A percentile compares a stretch with the other conserved stretches of the same genome.
phyloP scores from a whole-genome alignment of 2,888 invertebrate genomes.

The Conus canariensis region DNA sequence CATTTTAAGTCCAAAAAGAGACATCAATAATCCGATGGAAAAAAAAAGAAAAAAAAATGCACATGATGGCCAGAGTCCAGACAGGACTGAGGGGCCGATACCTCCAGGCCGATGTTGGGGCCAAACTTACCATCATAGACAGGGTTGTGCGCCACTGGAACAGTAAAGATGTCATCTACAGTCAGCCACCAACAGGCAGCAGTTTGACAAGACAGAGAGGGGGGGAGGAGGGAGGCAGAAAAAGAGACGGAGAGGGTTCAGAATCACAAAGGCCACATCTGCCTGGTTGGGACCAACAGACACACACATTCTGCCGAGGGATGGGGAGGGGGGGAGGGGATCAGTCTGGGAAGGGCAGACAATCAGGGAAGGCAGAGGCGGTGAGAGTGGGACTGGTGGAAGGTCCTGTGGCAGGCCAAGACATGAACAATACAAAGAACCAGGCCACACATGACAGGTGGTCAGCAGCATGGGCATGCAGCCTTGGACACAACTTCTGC shows the following conservation, averaged over 20 bases:
- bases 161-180: conserved; percentile 44
- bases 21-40: conserved; percentile 37
- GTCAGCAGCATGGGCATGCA: conserved; percentile 7
- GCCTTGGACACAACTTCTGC: neutral
- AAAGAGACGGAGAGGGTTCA: neutral
- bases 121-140: conserved; percentile 57
- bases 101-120: conserved; percentile 16
- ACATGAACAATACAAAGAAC: conserved; percentile 5
- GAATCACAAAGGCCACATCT: neutral
- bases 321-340: neutral
- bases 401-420: neutral
- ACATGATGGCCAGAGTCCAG: conserved; percentile 28
- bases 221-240: neutral
- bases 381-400: neutral
- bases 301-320: neutral
- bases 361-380: neutral
- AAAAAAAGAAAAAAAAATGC: conserved; percentile 35
- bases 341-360: neutral
- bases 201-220: conserved; percentile 8
- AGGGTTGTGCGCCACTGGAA: conserved; percentile 50
- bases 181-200: conserved; percentile 36
- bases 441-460: neutral
- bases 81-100: conserved; percentile 23
- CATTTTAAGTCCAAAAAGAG: conserved; percentile 40
- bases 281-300: conserved; percentile 1